Percentiles rank a stretch among this genome's conserved stretches.
These are phyloP conservation scores for Scotopteryx bipunctaria DNA, from an alignment of 2,888 invertebrate species.

Conservation along the genomic window DNA sequence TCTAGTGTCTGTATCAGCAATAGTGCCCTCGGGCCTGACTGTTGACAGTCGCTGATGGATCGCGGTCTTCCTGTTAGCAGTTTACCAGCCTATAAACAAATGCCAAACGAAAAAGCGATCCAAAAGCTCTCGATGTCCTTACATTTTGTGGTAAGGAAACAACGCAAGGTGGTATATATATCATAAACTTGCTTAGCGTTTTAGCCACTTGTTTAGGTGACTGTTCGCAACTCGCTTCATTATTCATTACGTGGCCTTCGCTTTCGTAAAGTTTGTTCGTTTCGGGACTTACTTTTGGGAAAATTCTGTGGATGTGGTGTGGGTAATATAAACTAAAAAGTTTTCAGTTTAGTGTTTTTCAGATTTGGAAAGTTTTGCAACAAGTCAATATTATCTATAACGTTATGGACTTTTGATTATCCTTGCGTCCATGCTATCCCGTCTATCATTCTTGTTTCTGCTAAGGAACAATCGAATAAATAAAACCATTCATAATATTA, in stretches of 20 bases:
- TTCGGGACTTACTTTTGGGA: constrained; percentile 28
- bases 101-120: not conserved
- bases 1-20: constrained; percentile 27
- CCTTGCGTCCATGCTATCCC: too few species aligned
- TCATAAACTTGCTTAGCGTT: not conserved
- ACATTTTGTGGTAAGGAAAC: not conserved
- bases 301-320: constrained; percentile 23
- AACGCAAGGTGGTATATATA: not conserved
- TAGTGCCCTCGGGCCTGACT: constrained; percentile 22
- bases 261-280: constrained; percentile 44
- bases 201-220: constrained; percentile 10
- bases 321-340: constrained; percentile 18
- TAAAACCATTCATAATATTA: too few species aligned
- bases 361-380: constrained; percentile 5
- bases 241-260: constrained; percentile 62
- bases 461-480: too few species aligned
- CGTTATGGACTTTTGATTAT: too few species aligned
- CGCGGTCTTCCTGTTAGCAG: constrained; percentile 29
- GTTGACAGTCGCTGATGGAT: constrained; percentile 34
- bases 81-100: constrained; percentile 11
- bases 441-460: too few species aligned
- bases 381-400: too few species aligned
- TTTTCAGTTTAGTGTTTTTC: constrained; percentile 12
- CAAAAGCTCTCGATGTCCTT: not conserved
- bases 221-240: constrained; percentile 60